Conservation (phyloP, 2,888 invertebrate species). For the Pyralis farinalis region DNA sequence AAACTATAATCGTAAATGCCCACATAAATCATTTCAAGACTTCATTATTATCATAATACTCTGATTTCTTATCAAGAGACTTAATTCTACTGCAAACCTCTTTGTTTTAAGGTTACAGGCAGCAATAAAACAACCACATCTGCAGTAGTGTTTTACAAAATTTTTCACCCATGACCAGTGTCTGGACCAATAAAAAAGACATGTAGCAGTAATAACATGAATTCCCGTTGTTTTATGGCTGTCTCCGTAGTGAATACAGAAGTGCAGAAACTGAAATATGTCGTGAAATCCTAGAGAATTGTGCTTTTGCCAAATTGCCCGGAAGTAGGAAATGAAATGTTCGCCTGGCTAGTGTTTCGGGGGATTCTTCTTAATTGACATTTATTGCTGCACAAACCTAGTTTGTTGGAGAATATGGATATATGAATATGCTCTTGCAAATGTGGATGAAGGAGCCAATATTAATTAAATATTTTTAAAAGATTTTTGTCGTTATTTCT, state of each 20-base stretch:
- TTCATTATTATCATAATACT: too few species aligned
- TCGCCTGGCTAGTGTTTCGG: neutral
- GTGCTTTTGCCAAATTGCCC: slow-evolving; percentile 20
- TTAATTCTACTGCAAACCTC: too few species aligned
- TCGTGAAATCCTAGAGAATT: slow-evolving; percentile 11
- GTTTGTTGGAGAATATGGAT: too few species aligned
- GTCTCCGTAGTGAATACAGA: slow-evolving; percentile 12
- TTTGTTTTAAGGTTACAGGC: too few species aligned
- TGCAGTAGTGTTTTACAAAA: neutral
- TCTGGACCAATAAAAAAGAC: slow-evolving; percentile 8
- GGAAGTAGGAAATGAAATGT: slow-evolving; percentile 12
- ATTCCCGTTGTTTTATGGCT: slow-evolving; percentile 11
- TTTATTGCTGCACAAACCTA: neutral
- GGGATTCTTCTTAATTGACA: neutral
- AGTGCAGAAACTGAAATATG: slow-evolving; percentile 5
- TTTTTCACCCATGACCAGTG: slow-evolving; percentile 4
- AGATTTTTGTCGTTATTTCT: too few species aligned
- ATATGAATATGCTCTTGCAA: too few species aligned
- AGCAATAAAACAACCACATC: too few species aligned
- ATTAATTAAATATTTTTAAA: too few species aligned
- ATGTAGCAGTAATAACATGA: slow-evolving; percentile 11
- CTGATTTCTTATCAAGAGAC: too few species aligned
- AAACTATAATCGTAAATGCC: too few species aligned
- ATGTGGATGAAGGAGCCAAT: too few species aligned
- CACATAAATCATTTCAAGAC: too few species aligned